Base-by-base conservation (phyloP, 64 coral and sea anemone genomes). In the Montipora cactus region DNA sequence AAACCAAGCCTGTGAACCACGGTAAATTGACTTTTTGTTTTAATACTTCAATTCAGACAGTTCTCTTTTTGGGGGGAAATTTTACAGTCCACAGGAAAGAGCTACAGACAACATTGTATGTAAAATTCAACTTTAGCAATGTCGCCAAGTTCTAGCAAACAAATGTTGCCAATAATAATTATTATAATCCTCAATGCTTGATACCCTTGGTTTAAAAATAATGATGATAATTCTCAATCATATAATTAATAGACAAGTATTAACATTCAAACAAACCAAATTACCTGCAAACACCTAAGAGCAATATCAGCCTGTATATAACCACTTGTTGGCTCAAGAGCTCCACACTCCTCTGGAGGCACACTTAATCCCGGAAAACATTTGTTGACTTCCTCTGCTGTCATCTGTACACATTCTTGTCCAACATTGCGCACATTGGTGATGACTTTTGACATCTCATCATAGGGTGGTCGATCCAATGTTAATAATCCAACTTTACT, bases 401-500 rank as follows among this genome's bases (percentile, higher is more conserved):
- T 67, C 5, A 93, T 59, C 7, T 77, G 59, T 4, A 82, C 44
- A 93, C 91, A 93, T 21, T 78, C 59, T 20, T 58, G 71, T 16
- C 91, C 91, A 52, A 87, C 47, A 87, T 67, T 47, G 23, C 74
- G 55, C 18, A 93, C 91, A 67, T 93, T 93, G 8, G 57, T 73
- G 7, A 64, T 77, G 5, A 93, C 22, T 0, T 19, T 21, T 47
- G 44, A 77, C 12, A 93, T 5, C 14, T 79, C 58, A 19, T 8
- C 57, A 50, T 59, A 93, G 23, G 92, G 92, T 44, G 92, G 83
- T 18, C 18, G 61, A 79, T 93, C 92, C 57, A 75, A 67, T 49
- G 92, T 88, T 44, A 93, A 74, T 8, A 93, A 62, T 23, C 84
- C 83, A 49, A 77, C 75, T 51, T 45, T 88, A 48, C 92, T 93